Base-by-base conservation (phyloP, 2,797 vertebrate genomes). In the Carapus acus region DNA sequence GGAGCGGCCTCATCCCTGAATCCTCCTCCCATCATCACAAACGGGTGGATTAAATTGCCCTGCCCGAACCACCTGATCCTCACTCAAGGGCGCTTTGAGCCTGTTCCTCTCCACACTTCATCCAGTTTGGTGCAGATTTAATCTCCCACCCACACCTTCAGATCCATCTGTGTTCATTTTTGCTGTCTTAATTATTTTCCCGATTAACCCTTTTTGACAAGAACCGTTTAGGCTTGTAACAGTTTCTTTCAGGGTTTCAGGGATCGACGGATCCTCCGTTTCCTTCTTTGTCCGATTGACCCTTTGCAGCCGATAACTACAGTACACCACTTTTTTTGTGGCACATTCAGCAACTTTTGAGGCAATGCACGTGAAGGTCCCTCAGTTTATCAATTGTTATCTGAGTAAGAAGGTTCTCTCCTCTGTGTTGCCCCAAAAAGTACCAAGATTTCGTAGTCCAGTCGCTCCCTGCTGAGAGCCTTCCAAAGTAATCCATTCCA, bases 11-110 rank as follows among this genome's bases (percentile, higher is more conserved):
- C 84, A 89, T 90, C 87, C 82, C 82, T 88, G 86, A 77, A 74
- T 79, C 79, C 78, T 73, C 62, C 78, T 77, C 71, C 67, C 75
- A 84, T 87, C 80, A 83, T 87, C 83, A 85, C 82, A 73, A 73
- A 62, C 65, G 85, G 86, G 87, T 90, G 87, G 87, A 89, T 88
- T 89, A 88, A 89, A 87, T 87, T 78, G 50, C 67, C 69, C 71
- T 59, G 62, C 62, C 19, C 62, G 51, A 31, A 59, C 70, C 60
- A 65, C 65, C 70, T 48, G 43, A 63, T 52, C 69, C 69, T 65
- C 81, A 62, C 66, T 78, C 72, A 73, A 76, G 78, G 78, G 74
- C 42, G 48, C 54, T 61, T 48, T 65, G 52, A 53, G 44, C 65
- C 45, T 65, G 65, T 60, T 71, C 54, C 13, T 37, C 52, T 48